Conservation (phyloP, 2,888 invertebrate species). For the Andrena marginata region DNA sequence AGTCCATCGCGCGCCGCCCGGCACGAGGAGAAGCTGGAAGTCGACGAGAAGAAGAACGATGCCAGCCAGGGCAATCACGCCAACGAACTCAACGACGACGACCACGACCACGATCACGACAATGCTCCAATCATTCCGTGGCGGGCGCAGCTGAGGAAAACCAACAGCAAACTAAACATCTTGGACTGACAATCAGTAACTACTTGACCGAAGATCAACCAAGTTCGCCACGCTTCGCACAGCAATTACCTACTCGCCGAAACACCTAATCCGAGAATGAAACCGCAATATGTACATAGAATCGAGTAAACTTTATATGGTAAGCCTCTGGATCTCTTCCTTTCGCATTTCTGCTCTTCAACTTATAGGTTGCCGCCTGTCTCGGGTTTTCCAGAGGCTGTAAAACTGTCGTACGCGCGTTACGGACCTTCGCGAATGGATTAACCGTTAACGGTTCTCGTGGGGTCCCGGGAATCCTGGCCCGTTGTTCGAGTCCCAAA, state of each 20-base stretch:
- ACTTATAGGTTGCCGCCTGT: background rate
- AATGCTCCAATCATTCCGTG: constrained; percentile 93
- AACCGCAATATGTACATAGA: constrained; percentile 42
- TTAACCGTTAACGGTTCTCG: background rate
- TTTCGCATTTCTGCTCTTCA: background rate
- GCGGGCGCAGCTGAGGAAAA: constrained; percentile 95
- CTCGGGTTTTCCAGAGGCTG: background rate
- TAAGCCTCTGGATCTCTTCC: background rate
- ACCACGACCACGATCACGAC: constrained; percentile 85
- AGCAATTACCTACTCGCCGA: background rate
- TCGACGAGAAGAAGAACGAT: constrained; percentile 41
- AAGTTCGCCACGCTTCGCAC: background rate
- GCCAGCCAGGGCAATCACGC: background rate
- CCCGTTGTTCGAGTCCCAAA: background rate
- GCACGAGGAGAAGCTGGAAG: constrained; percentile 22
- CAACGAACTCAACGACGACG: constrained; percentile 81
- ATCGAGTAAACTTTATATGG: constrained; percentile 43
- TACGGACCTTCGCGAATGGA: background rate
- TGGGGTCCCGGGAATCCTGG: background rate
- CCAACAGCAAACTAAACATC: constrained; percentile 94
- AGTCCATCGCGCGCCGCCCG: background rate
- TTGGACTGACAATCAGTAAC: constrained; percentile 86
- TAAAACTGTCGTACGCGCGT: background rate
- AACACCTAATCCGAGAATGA: background rate
- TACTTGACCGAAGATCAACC: no score